Conservation (phyloP, 1,140 invertebrate species). For the Medauroidea extradentata region DNA sequence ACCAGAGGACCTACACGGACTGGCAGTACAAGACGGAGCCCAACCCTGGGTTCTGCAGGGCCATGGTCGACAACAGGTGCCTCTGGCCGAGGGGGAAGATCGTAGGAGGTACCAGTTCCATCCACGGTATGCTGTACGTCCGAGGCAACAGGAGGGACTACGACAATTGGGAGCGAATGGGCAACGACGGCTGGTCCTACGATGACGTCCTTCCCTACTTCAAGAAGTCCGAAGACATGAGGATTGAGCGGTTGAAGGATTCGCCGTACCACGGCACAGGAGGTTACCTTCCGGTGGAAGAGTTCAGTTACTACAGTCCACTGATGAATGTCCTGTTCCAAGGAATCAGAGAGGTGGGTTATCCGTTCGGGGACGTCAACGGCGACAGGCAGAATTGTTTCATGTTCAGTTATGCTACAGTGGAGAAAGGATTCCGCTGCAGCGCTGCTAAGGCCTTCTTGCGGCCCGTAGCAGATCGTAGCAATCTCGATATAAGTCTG, state of each 20-base stretch:
- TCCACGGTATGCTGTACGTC: constrained; percentile 86
- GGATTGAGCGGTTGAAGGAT: constrained; percentile 42
- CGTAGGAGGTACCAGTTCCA: constrained; percentile 68
- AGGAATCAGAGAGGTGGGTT: constrained; percentile 54
- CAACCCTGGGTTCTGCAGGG: constrained; percentile 50
- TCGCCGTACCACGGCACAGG: constrained; percentile 50
- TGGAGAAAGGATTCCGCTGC: constrained; percentile 48
- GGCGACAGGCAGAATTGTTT: constrained; percentile 53
- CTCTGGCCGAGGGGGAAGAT: constrained; percentile 57
- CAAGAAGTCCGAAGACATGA: too few species aligned
- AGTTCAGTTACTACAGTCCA: constrained; percentile 49
- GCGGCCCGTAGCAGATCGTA: constrained; percentile 48
- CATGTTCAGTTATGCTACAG: constrained; percentile 42
- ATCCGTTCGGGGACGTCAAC: constrained; percentile 59
- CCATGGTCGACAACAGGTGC: constrained; percentile 42
- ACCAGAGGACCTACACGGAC: too few species aligned
- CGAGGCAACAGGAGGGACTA: constrained; percentile 73
- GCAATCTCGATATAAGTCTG: constrained; percentile 64
- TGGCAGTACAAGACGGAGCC: constrained; percentile 59
- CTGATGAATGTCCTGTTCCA: constrained; percentile 57
- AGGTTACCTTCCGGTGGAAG: constrained; percentile 51
- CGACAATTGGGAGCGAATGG: constrained; percentile 65
- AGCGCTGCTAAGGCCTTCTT: constrained; percentile 55
- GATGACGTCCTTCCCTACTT: too few species aligned
- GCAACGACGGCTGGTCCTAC: too few species aligned